Percentiles rank a stretch among this genome's conserved stretches.
These are phyloP conservation scores for Polymixis lichenea DNA, from an alignment of 2,888 invertebrate species.

Conservation along the genomic window DNA sequence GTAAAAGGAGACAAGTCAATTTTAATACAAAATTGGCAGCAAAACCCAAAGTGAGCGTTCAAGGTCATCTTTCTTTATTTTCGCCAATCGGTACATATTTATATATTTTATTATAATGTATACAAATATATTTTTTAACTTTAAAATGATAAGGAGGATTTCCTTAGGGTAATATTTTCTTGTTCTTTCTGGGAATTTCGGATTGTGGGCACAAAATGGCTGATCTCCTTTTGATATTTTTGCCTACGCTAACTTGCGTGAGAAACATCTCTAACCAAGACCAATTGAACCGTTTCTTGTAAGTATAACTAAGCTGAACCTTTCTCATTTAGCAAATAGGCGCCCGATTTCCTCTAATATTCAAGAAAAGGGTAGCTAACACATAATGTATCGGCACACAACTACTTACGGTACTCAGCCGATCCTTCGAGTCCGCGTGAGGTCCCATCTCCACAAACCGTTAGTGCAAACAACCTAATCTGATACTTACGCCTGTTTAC, in stretches of 20 bases:
- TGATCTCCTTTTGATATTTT: neutral
- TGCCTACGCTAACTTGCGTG: neutral
- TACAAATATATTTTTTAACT: no score
- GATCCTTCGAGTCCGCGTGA: constrained; percentile 48
- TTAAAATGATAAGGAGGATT: no score
- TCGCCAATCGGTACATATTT: no score
- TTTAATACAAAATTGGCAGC: no score
- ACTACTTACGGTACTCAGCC: constrained; percentile 39
- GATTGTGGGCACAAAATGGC: no score
- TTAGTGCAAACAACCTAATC: constrained; percentile 67
- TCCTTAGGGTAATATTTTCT: no score
- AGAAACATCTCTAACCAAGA: neutral
- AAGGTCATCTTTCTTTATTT: no score
- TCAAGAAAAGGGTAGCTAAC: constrained; percentile 20
- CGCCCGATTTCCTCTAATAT: neutral
- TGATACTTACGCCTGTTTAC: constrained; percentile 60
- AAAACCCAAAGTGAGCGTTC: no score
- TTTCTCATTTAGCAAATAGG: constrained; percentile 18
- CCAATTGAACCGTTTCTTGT: neutral
- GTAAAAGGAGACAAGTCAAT: neutral
- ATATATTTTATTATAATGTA: no score
- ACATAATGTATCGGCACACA: constrained; percentile 35
- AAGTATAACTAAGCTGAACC: constrained; percentile 3
- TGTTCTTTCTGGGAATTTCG: no score
- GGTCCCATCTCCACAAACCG: constrained; percentile 62